These are phyloP conservation scores for Botia almorhae DNA, from an alignment of 2,797 vertebrate genomes.

Conservation along the genomic window DNA sequence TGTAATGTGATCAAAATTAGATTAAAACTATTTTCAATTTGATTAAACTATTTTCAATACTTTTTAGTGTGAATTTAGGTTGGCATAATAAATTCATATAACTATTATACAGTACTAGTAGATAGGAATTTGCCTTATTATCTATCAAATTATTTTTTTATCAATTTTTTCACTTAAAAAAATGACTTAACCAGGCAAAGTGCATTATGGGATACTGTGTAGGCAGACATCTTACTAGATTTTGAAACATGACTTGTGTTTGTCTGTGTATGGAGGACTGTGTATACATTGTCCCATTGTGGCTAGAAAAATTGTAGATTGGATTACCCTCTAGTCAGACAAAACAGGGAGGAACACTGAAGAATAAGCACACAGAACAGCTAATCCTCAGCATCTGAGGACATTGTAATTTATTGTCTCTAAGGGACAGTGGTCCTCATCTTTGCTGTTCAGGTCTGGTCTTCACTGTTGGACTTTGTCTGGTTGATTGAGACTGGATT, in stretches of 20 bases:
- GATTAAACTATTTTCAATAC: too few relatives aligned
- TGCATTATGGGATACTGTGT: not conserved
- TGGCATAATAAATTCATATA: too few relatives aligned
- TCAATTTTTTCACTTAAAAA: too few relatives aligned
- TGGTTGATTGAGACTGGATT: conserved; percentile 23
- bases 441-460: not conserved
- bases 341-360: not conserved
- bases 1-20: too few relatives aligned
- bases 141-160: too few relatives aligned
- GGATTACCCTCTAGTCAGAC: not conserved
- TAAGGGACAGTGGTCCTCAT: not conserved
- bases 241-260: too few relatives aligned
- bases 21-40: too few relatives aligned
- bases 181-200: too few relatives aligned
- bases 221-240: not conserved
- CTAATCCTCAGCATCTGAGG: not conserved
- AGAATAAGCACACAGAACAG: not conserved
- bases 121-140: too few relatives aligned
- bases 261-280: not conserved
- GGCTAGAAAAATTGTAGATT: not conserved
- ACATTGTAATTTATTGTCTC: not conserved
- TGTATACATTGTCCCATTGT: not conserved
- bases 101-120: too few relatives aligned
- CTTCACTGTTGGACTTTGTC: conserved; percentile 6
- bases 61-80: too few relatives aligned